Base-by-base conservation (phyloP, 2,797 vertebrate species). In the Coranthus polyacanthus region DNA sequence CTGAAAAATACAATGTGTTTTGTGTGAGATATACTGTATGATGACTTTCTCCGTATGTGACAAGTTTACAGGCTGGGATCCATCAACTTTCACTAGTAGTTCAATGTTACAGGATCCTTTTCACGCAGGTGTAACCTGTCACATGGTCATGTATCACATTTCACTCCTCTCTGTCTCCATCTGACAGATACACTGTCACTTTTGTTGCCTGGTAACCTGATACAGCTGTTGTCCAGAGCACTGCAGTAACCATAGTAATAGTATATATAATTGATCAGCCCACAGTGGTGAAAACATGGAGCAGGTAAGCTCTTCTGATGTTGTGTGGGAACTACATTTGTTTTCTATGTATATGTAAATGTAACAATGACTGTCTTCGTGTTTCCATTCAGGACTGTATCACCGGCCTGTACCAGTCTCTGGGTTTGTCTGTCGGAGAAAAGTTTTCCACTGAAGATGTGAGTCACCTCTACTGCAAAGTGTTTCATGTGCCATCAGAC, bases 221-320 rank as follows among this genome's bases (percentile, higher is more conserved):
- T 72, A 78, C 65, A 52, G 58, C 47, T 77, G 83, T 86, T 75
- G 61, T 78, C 56, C 62, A 49, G 61, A 74, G 49, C 47, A 47
- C 74, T 44, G 52, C 81, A 58, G 88, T 86, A 86, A 83, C 87
- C 78, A 81, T 84, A 77, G 86, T 36, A 64, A 89, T 44, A 57
- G 9, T 34, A 54, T 94, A 82, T 75, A 92, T 92, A 83, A 91
- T 93, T 92, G 15, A 92, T 80, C 38, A 76, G 42, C 45, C 29
- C 52, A 16, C 59, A 20, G 43, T 44, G 42, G 59, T 51, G 70
- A 76, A 79, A 88, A 82, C 85, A 92, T 89, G 90, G 86, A 90
- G 76, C 67, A 84, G 85, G 90, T 93, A 83, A 80, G 87, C 52
- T 49, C 37, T 37, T 49, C 69, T 66, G 34, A 52, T 12, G 16